Conservation (phyloP, 2,797 vertebrate species). For the Ara ararauna region DNA sequence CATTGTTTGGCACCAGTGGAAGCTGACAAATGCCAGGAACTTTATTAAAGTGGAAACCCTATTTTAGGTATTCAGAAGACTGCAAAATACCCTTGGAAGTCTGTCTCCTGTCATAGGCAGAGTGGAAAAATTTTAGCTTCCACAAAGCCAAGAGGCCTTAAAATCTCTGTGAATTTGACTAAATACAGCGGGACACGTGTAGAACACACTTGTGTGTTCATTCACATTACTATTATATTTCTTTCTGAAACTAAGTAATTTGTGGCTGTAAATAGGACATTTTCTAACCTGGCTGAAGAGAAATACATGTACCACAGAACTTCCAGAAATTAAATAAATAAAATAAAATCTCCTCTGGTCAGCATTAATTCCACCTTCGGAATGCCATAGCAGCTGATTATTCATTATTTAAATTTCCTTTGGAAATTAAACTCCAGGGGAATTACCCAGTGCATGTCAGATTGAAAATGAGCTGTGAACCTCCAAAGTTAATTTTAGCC, state of each 20-base stretch:
- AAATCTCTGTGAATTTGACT: neutral
- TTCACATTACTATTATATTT: neutral
- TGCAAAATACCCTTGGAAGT: neutral
- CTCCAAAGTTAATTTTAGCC: conserved; percentile 44
- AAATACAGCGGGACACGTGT: neutral
- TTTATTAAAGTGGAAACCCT: neutral
- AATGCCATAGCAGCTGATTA: neutral
- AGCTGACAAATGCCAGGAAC: neutral
- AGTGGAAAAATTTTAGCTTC: neutral
- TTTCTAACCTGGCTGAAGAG: neutral
- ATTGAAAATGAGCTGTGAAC: neutral
- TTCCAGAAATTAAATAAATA: neutral
- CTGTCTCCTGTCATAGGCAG: neutral
- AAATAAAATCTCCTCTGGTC: neutral
- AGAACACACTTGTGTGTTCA: neutral
- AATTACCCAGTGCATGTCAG: conserved; percentile 28
- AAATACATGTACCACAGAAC: neutral
- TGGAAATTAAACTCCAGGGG: conserved; percentile 39
- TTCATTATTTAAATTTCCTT: conserved; percentile 39
- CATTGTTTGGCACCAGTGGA: neutral
- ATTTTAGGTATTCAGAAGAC: neutral
- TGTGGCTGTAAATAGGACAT: neutral
- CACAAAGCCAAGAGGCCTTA: neutral
- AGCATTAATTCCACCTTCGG: neutral
- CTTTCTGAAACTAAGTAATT: neutral